These are phyloP conservation scores for Aethina tumida DNA, from an alignment of 1,140 invertebrate genomes.

Conservation along the genomic window DNA sequence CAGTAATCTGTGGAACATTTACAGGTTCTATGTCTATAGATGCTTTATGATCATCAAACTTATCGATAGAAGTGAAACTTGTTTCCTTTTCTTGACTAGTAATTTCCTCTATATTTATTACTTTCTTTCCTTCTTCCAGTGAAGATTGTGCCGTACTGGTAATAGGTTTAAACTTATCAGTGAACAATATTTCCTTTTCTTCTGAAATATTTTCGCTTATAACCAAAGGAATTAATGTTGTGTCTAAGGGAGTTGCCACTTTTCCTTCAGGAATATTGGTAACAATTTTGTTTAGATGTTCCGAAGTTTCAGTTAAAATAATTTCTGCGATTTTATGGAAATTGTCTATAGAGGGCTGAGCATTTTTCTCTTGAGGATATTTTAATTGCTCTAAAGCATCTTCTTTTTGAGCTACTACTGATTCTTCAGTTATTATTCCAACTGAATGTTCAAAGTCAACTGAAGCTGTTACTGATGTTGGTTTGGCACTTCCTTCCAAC, in stretches of 20 bases:
- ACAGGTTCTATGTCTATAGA: constrained; percentile 24
- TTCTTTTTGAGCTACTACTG: constrained; percentile 18
- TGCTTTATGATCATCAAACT: constrained; percentile 26
- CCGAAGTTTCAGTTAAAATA: constrained; percentile 12
- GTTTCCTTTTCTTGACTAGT: constrained; percentile 34
- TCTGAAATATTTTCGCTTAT: constrained; percentile 28
- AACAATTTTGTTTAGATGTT: constrained; percentile 16
- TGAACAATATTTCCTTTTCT: constrained; percentile 33
- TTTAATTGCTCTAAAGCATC: constrained; percentile 15
- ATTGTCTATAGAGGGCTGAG: constrained; percentile 23
- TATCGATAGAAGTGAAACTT: constrained; percentile 18
- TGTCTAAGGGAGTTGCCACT: constrained; percentile 21
- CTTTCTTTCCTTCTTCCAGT: constrained; percentile 37
- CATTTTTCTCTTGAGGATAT: constrained; percentile 24
- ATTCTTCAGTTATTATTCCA: constrained; percentile 18
- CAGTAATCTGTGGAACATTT: constrained; percentile 28
- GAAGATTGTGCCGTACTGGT: constrained; percentile 34
- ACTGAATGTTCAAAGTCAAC: constrained; percentile 15
- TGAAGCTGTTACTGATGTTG: constrained; percentile 10
- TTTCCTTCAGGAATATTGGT: constrained; percentile 7
- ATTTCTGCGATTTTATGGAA: constrained; percentile 26
- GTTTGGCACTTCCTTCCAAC: constrained; percentile 11
- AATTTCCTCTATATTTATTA: constrained; percentile 30
- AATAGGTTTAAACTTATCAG: constrained; percentile 30
- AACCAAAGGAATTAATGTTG: constrained; percentile 22